phyloP scores from a whole-genome alignment of 2,888 invertebrate genomes.

The Eretmocerus hayati region DNA sequence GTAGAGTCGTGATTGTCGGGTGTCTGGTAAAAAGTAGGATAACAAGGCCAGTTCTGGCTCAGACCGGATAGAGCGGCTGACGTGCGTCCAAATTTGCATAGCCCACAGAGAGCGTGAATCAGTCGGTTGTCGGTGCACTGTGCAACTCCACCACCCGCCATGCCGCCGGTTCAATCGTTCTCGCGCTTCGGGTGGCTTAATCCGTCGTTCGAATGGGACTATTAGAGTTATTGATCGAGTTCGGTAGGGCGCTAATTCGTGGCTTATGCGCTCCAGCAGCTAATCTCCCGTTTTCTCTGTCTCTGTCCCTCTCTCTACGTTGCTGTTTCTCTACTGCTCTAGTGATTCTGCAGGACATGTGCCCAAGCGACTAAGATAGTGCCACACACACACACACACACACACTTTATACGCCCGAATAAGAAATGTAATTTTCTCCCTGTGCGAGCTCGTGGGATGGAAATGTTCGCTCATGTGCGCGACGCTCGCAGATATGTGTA shows the following conservation, averaged over 20 bases:
- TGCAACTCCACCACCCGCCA: no score
- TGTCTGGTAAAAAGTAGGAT: no score
- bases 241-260: slow-evolving; percentile 21
- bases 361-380: slow-evolving; percentile 14
- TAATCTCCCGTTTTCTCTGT: no score
- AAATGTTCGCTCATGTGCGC: not conserved
- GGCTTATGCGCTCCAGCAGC: slow-evolving; percentile 18
- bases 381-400: not conserved
- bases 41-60: no score
- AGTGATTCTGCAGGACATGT: no score
- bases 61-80: no score
- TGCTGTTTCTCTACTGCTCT: no score
- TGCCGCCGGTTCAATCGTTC: not conserved
- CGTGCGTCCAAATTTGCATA: not conserved
- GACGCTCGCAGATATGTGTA: not conserved
- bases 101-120: no score
- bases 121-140: no score
- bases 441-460: not conserved
- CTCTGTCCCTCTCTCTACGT: no score
- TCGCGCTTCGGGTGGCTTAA: slow-evolving; percentile 6
- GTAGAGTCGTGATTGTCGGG: no score
- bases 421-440: slow-evolving; percentile 19
- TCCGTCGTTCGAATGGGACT: slow-evolving; percentile 16
- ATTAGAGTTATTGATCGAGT: slow-evolving; percentile 21
- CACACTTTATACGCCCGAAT: slow-evolving; percentile 7